A percentile compares a stretch with the other conserved stretches of the same genome.
Conservation (phyloP, 2,888 invertebrate species). For the Erebia palarica region DNA sequence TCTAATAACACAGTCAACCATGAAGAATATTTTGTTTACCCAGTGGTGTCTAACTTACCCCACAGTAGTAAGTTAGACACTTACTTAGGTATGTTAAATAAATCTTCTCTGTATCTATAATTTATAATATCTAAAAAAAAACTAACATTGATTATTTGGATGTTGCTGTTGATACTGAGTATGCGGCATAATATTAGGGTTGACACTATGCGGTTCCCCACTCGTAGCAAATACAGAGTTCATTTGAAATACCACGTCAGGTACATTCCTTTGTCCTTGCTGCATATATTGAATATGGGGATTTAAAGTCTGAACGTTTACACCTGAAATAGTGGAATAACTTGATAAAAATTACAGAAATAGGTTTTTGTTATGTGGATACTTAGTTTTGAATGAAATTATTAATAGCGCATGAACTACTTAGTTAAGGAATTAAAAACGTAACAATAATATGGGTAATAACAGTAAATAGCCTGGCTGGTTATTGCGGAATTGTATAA, state of each 20-base stretch:
- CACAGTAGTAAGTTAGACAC: too few relatives aligned
- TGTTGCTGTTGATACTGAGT: neutral
- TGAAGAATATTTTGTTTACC: too few relatives aligned
- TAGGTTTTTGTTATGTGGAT: neutral
- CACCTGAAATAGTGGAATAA: slow-evolving; percentile 9
- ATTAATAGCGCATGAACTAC: too few relatives aligned
- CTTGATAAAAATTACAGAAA: neutral
- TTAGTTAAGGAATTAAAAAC: too few relatives aligned
- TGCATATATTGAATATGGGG: slow-evolving; percentile 6
- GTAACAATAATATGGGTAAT: too few relatives aligned
- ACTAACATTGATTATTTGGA: slow-evolving; percentile 12
- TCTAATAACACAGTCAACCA: neutral
- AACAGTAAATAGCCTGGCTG: too few relatives aligned
- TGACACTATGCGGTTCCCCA: neutral
- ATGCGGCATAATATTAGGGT: neutral
- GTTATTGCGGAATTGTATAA: too few relatives aligned
- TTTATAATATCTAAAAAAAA: neutral
- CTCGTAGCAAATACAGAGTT: neutral
- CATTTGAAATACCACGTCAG: neutral
- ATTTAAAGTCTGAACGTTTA: neutral
- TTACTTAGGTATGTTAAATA: too few relatives aligned
- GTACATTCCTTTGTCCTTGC: neutral
- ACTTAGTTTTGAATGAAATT: neutral
- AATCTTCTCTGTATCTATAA: neutral
- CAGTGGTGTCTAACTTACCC: too few relatives aligned